Evolutionary conservation across 2,113 vertebrate species (phyloP), one percentile per base, ranked within the genome.

Genomic region (Coryphaenoides rupestris): DNA sequence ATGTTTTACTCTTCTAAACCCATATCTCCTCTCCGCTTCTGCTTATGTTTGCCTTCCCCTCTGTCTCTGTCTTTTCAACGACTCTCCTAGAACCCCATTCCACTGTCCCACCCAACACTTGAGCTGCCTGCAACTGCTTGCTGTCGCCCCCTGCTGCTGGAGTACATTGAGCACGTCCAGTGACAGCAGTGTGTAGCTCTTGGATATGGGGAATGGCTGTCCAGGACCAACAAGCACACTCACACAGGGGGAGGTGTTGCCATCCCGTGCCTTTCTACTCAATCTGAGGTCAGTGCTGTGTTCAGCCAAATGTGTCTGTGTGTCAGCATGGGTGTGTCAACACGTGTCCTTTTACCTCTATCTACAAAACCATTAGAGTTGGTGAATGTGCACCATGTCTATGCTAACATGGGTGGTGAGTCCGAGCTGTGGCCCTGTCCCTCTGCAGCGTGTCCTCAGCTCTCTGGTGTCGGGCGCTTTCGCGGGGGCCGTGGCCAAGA

Each of bases 401-500:
- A 2, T 40, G 33, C 33, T 9, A 40, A 40, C 10, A 10, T n/a
- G 9, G 33, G 33, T 12, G 33, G 47, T 50, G 47, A 50, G 16
- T n/a, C 47, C 13, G 13, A 40, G 33, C 33, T 40, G 33, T 50
- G 15, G 5, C 47, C 4, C 21, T 55, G 6, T 40, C 16, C 74
- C 17, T 13, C 13, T 21, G 15, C 77, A 88, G 22, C 92, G 93
- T 0, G 84, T 98, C 3, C 59, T 96, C 74, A 93, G 93, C 81
- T 94, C 95, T 0, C 89, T 99, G 65, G 74, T 98, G 71, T 94
- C 95, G 0, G 97, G 97, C 5, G 97, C 97, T 1, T 72, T 98
- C 66, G 96, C 97, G 0, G 97, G 97, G 0, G 96, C 97, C 12
- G 92, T 98, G 52, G 97, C 96, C 73, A 99, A 99, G 87, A 99